Conservation (phyloP, 1,140 invertebrate species). For the Leptinotarsa defecta region DNA sequence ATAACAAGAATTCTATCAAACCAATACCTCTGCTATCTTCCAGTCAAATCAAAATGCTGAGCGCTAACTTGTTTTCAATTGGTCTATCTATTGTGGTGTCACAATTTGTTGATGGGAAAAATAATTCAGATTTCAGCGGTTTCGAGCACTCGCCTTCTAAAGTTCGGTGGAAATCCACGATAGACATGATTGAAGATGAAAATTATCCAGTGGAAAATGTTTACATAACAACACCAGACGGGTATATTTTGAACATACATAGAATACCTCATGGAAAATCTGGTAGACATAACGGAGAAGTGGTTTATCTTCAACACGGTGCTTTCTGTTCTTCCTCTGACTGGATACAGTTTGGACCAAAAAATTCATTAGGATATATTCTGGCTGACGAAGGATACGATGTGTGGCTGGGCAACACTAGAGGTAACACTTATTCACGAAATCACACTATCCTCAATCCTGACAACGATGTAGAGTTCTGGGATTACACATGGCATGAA, state of each 20-base stretch:
- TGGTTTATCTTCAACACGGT: conserved; percentile 71
- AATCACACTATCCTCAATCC: conserved; percentile 57
- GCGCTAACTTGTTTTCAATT: no score
- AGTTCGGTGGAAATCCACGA: no score
- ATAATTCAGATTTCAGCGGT: no score
- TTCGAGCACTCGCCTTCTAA: no score
- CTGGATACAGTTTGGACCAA: conserved; percentile 68
- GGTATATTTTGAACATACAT: conserved; percentile 65
- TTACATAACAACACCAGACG: conserved; percentile 70
- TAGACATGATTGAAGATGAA: conserved; percentile 34
- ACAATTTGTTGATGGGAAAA: no score
- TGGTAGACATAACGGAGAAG: conserved; percentile 55
- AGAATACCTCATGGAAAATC: conserved; percentile 37
- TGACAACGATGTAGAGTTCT: conserved; percentile 64
- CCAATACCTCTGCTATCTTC: no score
- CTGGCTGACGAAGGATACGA: conserved; percentile 74
- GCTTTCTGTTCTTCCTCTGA: conserved; percentile 68
- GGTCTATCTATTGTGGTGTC: no score
- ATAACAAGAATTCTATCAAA: no score
- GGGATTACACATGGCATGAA: conserved; percentile 65
- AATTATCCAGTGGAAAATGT: conserved; percentile 65
- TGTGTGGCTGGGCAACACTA: conserved; percentile 73
- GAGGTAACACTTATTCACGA: conserved; percentile 68
- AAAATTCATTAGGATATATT: conserved; percentile 67
- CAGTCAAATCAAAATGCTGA: no score